Base-by-base conservation (phyloP, 2,888 invertebrate species). In the Chrysotoxum bicinctum region DNA sequence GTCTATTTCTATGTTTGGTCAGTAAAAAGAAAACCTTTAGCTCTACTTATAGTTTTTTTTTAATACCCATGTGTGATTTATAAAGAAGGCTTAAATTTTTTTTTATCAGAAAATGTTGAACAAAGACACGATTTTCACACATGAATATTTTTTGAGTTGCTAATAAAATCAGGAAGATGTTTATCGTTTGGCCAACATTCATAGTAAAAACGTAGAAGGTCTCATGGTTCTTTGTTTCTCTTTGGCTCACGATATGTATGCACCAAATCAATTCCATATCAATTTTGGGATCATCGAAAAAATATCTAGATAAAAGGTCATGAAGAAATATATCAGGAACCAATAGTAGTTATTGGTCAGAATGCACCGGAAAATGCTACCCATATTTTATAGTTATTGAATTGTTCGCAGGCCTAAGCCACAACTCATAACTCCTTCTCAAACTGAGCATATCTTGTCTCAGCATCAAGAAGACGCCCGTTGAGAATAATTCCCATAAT, bases 301-400 rank as follows among this genome's bases (percentile, higher is more conserved):
- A 37, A 81, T 79, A 12, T 73, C 78, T 48, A 60, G 87, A 70
- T 56, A 80, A 32, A 56, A 66, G 62, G 64, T 88, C 88, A 2
- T 64, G 85, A 54, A 88, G 74, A 23, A 85, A 56, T 62, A 77
- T 76, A n/a, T 87, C 87, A 14, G 88, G 87, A 6, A 87, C 45
- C 56, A 87, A 87, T 37, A 30, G 45, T 19, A 88, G 68, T 12
- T 76, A 68, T 26, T 76, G 68, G 10, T 76, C 68, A 7, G 54
- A 26, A 5, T 75, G 26, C 0, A 75, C 10, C 1, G 37, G 56
- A n/a, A 66, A 37, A 12, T 75, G 26, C 4, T 54, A 19, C 19
- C 75, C 66, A 64, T 66, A 66, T 23, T n/a, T 10, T 32, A 32
- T 32, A 32, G 10, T 32, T 32, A 32, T 32, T 32, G 3, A 32